Evolutionary conservation across 2,888 invertebrate genomes (phyloP).

Genomic region (Petrophora chlorosata): DNA sequence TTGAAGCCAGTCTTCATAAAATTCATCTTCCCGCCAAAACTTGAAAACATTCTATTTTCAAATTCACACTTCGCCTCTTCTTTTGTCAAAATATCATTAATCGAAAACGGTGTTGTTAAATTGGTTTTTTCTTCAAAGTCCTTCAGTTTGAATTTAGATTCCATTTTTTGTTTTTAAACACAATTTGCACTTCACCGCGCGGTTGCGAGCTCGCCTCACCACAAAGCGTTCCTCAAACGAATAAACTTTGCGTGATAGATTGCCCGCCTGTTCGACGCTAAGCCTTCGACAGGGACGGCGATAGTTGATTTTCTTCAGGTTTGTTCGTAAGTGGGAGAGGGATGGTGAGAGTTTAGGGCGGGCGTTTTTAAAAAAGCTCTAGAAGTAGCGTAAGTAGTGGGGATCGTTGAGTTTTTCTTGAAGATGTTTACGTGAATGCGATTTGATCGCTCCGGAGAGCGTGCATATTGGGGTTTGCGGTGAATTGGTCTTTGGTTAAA

Average conservation of each 20-base stretch:
- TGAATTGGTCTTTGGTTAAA: constrained; percentile 59
- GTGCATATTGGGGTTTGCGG: constrained; percentile 48
- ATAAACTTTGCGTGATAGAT: constrained; percentile 80
- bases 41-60: constrained; percentile 70
- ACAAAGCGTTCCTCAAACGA: constrained; percentile 80
- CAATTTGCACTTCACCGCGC: constrained; percentile 61
- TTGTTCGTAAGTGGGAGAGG: constrained; percentile 40
- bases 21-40: constrained; percentile 71
- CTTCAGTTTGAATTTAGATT: constrained; percentile 72
- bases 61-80: constrained; percentile 76
- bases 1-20: constrained; percentile 63
- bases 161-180: constrained; percentile 62
- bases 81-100: constrained; percentile 88
- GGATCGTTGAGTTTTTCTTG: constrained; percentile 82
- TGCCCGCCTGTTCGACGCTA: constrained; percentile 77
- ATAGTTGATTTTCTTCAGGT: constrained; percentile 25
- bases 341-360: constrained; percentile 59
- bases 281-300: constrained; percentile 71
- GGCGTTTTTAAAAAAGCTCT: constrained; percentile 77
- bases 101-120: constrained; percentile 87
- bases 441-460: constrained; percentile 74
- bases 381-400: constrained; percentile 81
- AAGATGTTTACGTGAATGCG: constrained; percentile 82
- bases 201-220: constrained; percentile 66
- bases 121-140: constrained; percentile 71